These are phyloP conservation scores for Neosalanx taihuensis DNA, from an alignment of 2,797 vertebrate species.

Conservation along the genomic window DNA sequence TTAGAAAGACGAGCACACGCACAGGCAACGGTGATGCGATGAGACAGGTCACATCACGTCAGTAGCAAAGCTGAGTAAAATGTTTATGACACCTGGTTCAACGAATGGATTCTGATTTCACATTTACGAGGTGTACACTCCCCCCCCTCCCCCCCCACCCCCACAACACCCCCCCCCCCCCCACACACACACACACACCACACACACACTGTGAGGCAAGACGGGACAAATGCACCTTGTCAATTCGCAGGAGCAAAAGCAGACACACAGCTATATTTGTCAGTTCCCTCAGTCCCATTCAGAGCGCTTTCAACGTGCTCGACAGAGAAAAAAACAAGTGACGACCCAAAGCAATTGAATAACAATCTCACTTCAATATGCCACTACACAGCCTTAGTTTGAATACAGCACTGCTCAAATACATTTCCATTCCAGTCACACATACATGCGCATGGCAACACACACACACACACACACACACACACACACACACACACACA, in stretches of 20 bases:
- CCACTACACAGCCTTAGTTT: constrained; percentile 21
- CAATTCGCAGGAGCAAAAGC: constrained; percentile 30
- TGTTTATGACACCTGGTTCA: constrained; percentile 57
- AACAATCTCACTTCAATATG: constrained; percentile 33
- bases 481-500: constrained; percentile 1
- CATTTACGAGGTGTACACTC: constrained; percentile 57
- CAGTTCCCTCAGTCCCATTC: constrained; percentile 45
- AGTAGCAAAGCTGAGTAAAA: constrained; percentile 46
- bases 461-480: constrained; percentile 3
- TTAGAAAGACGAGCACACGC: constrained; percentile 25
- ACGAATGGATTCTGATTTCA: constrained; percentile 66
- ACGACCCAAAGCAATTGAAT: constrained; percentile 38
- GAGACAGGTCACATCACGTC: constrained; percentile 42
- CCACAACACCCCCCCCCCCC: constrained; percentile 37
- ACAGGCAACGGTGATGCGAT: constrained; percentile 15
- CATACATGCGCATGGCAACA: background rate
- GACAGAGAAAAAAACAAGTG: constrained; percentile 37
- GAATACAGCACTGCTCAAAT: constrained; percentile 17
- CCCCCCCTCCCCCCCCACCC: constrained; percentile 29
- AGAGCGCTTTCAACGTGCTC: constrained; percentile 24
- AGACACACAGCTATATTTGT: constrained; percentile 41
- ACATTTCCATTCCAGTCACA: background rate
- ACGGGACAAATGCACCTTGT: constrained; percentile 49
- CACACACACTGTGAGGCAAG: no score
- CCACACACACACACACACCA: no score